A percentile compares a stretch with the other conserved stretches of the same genome.
Evolutionary conservation across 2,888 invertebrate species (phyloP).

Genomic region (Ligdia adustata): DNA sequence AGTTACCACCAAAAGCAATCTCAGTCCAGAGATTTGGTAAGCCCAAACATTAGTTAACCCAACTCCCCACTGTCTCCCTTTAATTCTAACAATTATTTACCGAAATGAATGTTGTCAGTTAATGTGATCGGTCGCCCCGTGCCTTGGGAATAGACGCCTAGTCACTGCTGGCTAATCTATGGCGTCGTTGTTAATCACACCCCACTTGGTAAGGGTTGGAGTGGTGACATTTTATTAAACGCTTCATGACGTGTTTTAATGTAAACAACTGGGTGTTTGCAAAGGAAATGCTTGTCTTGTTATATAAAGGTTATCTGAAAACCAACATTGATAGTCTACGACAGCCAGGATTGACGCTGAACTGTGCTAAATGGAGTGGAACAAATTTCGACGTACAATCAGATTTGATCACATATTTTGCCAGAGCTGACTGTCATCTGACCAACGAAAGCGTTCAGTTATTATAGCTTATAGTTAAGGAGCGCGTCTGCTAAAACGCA

Average conservation of each 20-base stretch:
- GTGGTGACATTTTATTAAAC: slow-evolving; percentile 13
- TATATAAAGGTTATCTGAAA: too few relatives aligned
- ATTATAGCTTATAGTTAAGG: too few relatives aligned
- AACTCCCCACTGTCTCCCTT: slow-evolving; percentile 22
- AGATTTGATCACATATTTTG: too few relatives aligned
- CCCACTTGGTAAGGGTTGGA: slow-evolving; percentile 45
- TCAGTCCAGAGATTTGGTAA: slow-evolving; percentile 8
- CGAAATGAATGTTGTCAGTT: slow-evolving; percentile 34
- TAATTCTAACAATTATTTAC: slow-evolving; percentile 35
- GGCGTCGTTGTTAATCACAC: slow-evolving; percentile 46
- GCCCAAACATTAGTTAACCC: slow-evolving; percentile 27
- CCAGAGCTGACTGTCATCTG: too few relatives aligned
- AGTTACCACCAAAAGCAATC: slow-evolving; percentile 10
- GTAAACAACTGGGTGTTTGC: too few relatives aligned
- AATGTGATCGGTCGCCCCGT: slow-evolving; percentile 16
- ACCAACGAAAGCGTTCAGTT: too few relatives aligned
- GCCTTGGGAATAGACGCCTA: slow-evolving; percentile 32
- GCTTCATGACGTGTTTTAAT: slow-evolving; percentile 3
- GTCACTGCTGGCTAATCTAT: slow-evolving; percentile 1
- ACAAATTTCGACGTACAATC: too few relatives aligned
- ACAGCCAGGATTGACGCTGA: too few relatives aligned
- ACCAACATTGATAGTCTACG: too few relatives aligned
- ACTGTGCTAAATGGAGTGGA: too few relatives aligned
- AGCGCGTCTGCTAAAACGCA: too few relatives aligned
- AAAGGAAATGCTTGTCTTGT: too few relatives aligned